Base-by-base conservation (phyloP, 2,888 invertebrate genomes). In the Orthosia gracilis region DNA sequence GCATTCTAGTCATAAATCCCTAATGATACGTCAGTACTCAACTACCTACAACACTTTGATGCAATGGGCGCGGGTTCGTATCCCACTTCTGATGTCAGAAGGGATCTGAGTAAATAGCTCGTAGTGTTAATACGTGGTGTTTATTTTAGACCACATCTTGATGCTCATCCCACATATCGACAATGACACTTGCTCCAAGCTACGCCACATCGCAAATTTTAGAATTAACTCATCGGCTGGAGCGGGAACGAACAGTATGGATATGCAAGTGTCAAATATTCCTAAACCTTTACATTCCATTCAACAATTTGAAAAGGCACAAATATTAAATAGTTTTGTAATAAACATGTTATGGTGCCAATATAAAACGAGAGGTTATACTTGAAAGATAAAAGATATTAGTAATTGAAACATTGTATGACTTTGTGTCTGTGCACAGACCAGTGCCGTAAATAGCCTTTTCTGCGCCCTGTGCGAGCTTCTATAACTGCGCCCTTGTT, bases 181-280 rank as follows among this genome's bases (percentile, higher is more conserved):
- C 40, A 2, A 26, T 13, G 7, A n/a, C 17, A 50, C 5, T 17
- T 7, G 21, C 17, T 52, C 59, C n/a, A 13, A 18, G 23, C 12
- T 65, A 58, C 61, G 72, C 58, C 59, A 77, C 77, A 47, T 71
- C 63, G 65, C 59, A 67, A 31, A 68, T 65, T 52, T 67, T 69
- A 72, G 49, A 66, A 75, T 70, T 67, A 57, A 69, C 11, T 69
- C 47, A 69, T 73, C 57, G 61, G 68, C 64, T 74, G 68, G 67
- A 71, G 57, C 57, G 75, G 61, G 59, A 76, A 71, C 69, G 81
- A 50, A 69, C 64, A 73, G 78, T 76, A 70, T 77, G 78, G 69
- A 61, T 81, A 77, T 84, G 76, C 80, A 86, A 86, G 85, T 85
- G 85, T 85, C 85, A 85, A 86, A 85, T 86, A 85, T 86, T 85